Evolutionary conservation across 2,113 vertebrate genomes (phyloP), one percentile per base, ranked within the genome.

Genomic region (Jacana jacana): DNA sequence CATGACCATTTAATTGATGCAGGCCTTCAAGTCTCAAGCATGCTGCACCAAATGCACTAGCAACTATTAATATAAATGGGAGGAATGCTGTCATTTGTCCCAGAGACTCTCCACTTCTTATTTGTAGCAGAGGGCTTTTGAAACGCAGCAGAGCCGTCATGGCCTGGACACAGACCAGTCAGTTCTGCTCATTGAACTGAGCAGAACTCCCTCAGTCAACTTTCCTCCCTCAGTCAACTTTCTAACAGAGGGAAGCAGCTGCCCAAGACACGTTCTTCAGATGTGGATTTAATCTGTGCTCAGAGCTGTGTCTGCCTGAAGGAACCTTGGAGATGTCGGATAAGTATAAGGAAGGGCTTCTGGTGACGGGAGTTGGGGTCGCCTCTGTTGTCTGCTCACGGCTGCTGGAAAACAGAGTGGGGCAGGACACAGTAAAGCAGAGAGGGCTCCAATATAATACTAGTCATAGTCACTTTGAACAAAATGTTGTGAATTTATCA

Each of bases 161-260:
- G 28, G 77, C n/a, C n/a, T n/a, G n/a, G n/a, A n/a, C n/a, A n/a
- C n/a, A n/a, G n/a, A n/a, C n/a, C n/a, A n/a, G n/a, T n/a, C n/a
- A n/a, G n/a, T n/a, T n/a, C n/a, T n/a, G n/a, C n/a, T n/a, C n/a
- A n/a, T n/a, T n/a, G n/a, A n/a, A n/a, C n/a, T n/a, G n/a, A n/a
- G n/a, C n/a, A n/a, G n/a, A n/a, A n/a, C n/a, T n/a, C n/a, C n/a
- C n/a, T n/a, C n/a, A n/a, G n/a, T n/a, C n/a, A n/a, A n/a, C n/a
- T n/a, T 65, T 85, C 54, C 57, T 84, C 11, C 18, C 46, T 78
- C 3, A 0, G 46, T 9, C 71, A 82, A 5, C 28, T 51, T 85
- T 81, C 30, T 58, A 66, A 83, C 9, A 77, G 77, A 79, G 48
- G 60, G 23, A 82, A 81, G 51, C 69, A 91, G 77, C 69, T 94